Base-by-base conservation (phyloP, 2,888 invertebrate species). In the Lycaena phlaeas region DNA sequence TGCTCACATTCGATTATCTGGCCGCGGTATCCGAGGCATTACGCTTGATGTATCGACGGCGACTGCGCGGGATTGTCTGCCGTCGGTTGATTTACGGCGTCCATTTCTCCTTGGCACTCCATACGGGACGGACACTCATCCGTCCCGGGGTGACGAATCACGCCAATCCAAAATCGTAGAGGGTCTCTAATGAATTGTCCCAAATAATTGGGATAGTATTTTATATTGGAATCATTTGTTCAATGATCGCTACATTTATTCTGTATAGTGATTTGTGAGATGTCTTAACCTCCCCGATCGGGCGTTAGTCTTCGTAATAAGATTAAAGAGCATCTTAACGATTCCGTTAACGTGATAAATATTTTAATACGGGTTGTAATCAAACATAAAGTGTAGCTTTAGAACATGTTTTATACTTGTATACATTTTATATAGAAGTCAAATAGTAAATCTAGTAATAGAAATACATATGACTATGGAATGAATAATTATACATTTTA, bases 1-100 rank as follows among this genome's bases (percentile, higher is more conserved):
- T 79, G 82, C 81, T 79, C 79, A 79, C 79, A 79, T 81, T 76
- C 79, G 82, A 82, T 84, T 84, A 81, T 84, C 82, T 78, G 73
- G 68, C 67, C 70, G 81, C 74, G 82, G 81, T 78, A 79, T 81
- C 78, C 79, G 75, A 79, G 68, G 79, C 81, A 79, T 81, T 79
- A 81, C 81, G 72, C 75, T 78, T 82, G 82, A 82, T 82, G 79
- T 79, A 82, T 82, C 71, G 77, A 70, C 71, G 76, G 71, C 75
- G 77, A 76, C 73, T 76, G 77, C 67, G 63, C 76, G 66, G 78
- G 78, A 78, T 78, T 75, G 79, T 77, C 76, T 81, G 68, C 70
- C 69, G 68, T 64, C 71, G 61, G 63, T 78, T 82, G 82, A 82
- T 82, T 81, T 79, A 82, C 64, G 64, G 65, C 60, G 64, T 60